Evolutionary conservation across 2,797 vertebrate genomes (phyloP).

Genomic region (Thaleichthys pacificus): DNA sequence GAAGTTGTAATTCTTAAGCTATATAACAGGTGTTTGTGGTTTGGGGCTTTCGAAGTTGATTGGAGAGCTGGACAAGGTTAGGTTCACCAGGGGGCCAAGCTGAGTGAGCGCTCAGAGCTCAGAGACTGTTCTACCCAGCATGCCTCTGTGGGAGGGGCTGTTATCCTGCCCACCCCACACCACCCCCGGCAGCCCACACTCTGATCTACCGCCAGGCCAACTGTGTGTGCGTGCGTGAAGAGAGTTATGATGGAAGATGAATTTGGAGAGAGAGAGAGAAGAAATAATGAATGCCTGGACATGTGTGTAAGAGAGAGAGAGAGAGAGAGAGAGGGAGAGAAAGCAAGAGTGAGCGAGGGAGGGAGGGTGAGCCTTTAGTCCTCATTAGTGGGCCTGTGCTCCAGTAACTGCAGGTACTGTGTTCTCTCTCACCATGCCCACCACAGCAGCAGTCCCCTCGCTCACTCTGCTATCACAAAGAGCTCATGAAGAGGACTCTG

Average conservation of each 20-base stretch:
- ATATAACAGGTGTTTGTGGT: background rate
- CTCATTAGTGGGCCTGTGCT: constrained; percentile 29
- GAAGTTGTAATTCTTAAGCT: too few relatives aligned
- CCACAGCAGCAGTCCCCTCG: constrained; percentile 84
- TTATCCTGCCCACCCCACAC: background rate
- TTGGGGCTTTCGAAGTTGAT: background rate
- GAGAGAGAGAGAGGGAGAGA: background rate
- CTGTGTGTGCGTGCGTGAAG: background rate
- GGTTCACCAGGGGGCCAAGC: background rate
- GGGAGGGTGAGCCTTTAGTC: constrained; percentile 18
- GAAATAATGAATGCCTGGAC: background rate
- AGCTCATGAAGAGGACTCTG: constrained; percentile 98
- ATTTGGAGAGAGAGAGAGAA: background rate
- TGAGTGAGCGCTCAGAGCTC: background rate
- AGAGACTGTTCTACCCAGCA: constrained; percentile 1
- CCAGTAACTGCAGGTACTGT: constrained; percentile 65
- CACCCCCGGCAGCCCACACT: background rate
- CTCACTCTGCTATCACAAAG: constrained; percentile 93
- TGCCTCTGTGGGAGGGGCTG: constrained; percentile 11
- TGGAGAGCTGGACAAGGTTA: background rate
- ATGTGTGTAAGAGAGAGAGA: background rate
- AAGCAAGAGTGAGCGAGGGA: constrained; percentile 20
- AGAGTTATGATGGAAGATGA: background rate
- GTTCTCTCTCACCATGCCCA: constrained; percentile 80
- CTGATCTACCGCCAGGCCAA: background rate